A percentile compares a stretch with the other conserved stretches of the same genome.
These are phyloP conservation scores for Caenorhabditis angaria DNA, from an alignment of 2,888 invertebrate genomes.

Conservation along the genomic window DNA sequence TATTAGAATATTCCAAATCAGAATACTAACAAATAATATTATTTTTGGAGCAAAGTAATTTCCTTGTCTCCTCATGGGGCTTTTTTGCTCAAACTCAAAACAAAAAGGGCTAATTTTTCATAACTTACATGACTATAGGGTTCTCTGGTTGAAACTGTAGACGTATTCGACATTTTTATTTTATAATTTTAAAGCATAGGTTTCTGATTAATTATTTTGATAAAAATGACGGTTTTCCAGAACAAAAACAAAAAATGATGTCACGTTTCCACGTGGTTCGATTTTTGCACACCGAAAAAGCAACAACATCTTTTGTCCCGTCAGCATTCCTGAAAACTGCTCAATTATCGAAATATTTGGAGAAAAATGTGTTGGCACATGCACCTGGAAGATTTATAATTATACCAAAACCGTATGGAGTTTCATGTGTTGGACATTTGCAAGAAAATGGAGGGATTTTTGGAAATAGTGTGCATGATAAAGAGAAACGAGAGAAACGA, in stretches of 20 bases:
- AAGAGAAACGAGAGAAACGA: constrained; percentile 34
- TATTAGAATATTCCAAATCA: too few species aligned
- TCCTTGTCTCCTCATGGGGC: too few species aligned
- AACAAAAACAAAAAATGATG: neutral
- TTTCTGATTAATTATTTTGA: too few species aligned
- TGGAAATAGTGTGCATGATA: constrained; percentile 44
- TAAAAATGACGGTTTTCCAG: too few species aligned
- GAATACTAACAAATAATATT: too few species aligned
- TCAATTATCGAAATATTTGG: constrained; percentile 36
- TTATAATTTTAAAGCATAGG: too few species aligned
- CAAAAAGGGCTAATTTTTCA: too few species aligned
- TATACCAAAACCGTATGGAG: constrained; percentile 56
- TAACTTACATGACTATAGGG: too few species aligned
- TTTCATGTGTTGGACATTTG: constrained; percentile 49
- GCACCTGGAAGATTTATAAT: constrained; percentile 52
- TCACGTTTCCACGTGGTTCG: neutral
- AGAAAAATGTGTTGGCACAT: constrained; percentile 42
- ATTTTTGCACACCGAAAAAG: neutral
- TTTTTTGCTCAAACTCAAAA: too few species aligned
- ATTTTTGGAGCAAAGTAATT: too few species aligned
- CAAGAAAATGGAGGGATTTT: constrained; percentile 51
- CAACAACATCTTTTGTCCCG: constrained; percentile 10
- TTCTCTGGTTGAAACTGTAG: too few species aligned
- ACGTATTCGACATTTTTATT: too few species aligned
- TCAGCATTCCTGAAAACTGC: constrained; percentile 8